phyloP scores from a whole-genome alignment of 1,140 invertebrate genomes.

The Mylabris phalerata region DNA sequence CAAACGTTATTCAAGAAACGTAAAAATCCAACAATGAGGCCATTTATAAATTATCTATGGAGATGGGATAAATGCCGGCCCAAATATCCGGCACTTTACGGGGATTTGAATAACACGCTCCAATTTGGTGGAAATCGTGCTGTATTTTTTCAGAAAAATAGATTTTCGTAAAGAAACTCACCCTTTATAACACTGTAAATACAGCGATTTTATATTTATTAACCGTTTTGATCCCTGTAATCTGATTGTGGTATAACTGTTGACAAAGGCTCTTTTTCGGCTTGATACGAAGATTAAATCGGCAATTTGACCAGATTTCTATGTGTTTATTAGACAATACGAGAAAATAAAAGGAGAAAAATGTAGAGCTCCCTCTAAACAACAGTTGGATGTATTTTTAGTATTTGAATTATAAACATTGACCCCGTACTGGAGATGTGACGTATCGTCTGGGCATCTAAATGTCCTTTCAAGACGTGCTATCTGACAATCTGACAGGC shows the following conservation, averaged over 20 bases:
- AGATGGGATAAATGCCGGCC: conserved; percentile 2
- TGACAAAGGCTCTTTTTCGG: too few relatives aligned
- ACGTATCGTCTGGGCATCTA: conserved; percentile 14
- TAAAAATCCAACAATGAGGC: conserved; percentile 10
- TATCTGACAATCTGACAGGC: conserved; percentile 19
- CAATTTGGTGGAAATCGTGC: neutral
- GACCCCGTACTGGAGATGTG: conserved; percentile 5
- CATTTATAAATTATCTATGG: conserved; percentile 14
- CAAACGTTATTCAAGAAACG: conserved; percentile 5
- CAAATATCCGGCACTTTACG: conserved; percentile 15
- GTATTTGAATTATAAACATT: conserved; percentile 5
- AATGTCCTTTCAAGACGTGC: conserved; percentile 16
- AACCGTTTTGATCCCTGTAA: too few relatives aligned
- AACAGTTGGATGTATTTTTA: conserved; percentile 8
- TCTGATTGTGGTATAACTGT: too few relatives aligned
- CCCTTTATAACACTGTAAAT: too few relatives aligned
- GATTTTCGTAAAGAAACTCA: too few relatives aligned
- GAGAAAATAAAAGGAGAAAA: too few relatives aligned
- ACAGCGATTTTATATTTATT: too few relatives aligned
- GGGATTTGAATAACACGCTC: conserved; percentile 8
- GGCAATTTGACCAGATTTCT: too few relatives aligned
- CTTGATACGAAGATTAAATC: too few relatives aligned
- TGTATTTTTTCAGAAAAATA: too few relatives aligned
- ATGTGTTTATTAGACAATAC: too few relatives aligned
- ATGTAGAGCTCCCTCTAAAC: conserved; percentile 4